Evolutionary conservation across 2,888 invertebrate species (phyloP), one percentile per base, ranked within the genome.

Genomic region (Caenorhabditis sp.): DNA sequence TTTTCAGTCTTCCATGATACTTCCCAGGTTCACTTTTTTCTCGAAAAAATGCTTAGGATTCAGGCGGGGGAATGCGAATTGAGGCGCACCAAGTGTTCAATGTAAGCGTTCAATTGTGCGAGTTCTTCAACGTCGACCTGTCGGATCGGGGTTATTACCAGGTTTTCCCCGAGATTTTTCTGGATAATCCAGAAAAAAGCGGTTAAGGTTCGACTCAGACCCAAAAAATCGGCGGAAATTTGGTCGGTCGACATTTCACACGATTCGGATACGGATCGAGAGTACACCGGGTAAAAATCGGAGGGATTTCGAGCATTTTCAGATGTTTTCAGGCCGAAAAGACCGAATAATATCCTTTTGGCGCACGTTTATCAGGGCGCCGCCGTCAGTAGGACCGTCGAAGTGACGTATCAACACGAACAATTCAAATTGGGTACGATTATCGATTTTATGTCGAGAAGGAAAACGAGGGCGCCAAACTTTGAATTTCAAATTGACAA

Each of bases 141-240:
- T 41, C 62, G 9, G 79, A 81, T 27, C 78, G 83, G n/a, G 86
- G 86, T 48, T 86, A 82, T 61, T 86, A 85, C 79, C 85, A 85
- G 79, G 84, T 84, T n/a, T n/a, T n/a, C n/a, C n/a, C n/a, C n/a
- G n/a, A n/a, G n/a, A n/a, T n/a, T n/a, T n/a, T n/a, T n/a, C n/a
- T n/a, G n/a, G n/a, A n/a, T n/a, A n/a, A n/a, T n/a, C n/a, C n/a
- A n/a, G n/a, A n/a, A n/a, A n/a, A n/a, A n/a, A n/a, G n/a, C n/a
- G n/a, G 24, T 79, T 66, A 39, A 80, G 80, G 58, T 80, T 26
- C 65, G 80, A 4, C 37, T 80, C 8, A 48, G 43, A 17, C 78
- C 80, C 4, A 68, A 66, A 26, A 58, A 55, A 30, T 30, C 46
- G 4, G 32, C 50, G 9, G 78, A 78, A 13, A 78, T 78, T n/a